Percentiles rank a stretch among this genome's conserved stretches.
These are phyloP conservation scores for Parochlus steinenii DNA, from an alignment of 2,888 invertebrate species.

Conservation along the genomic window DNA sequence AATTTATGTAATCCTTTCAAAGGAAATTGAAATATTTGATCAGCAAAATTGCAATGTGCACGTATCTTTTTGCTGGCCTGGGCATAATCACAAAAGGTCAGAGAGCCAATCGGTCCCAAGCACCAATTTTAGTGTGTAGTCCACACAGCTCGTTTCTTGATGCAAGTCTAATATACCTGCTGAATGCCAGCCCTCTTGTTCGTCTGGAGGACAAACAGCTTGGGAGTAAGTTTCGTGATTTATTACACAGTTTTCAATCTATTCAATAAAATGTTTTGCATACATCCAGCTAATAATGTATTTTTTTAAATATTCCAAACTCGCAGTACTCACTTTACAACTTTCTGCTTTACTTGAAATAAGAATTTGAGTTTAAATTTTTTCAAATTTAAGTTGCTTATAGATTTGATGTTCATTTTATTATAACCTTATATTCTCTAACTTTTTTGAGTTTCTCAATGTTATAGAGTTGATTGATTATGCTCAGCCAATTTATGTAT, in stretches of 20 bases:
- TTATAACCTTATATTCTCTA: too few relatives aligned
- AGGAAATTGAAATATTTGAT: slow-evolving; percentile 42
- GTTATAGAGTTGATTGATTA: slow-evolving; percentile 72
- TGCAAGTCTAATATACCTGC: slow-evolving; percentile 67
- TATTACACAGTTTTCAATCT: background rate
- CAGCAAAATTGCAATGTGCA: slow-evolving; percentile 55
- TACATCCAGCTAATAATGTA: background rate
- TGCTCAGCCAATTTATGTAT: slow-evolving; percentile 89
- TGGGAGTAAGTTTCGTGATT: slow-evolving; percentile 54
- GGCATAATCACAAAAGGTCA: slow-evolving; percentile 58
- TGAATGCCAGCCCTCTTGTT: slow-evolving; percentile 71
- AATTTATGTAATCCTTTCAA: slow-evolving; percentile 9
- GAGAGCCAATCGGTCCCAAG: slow-evolving; percentile 57
- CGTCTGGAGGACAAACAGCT: slow-evolving; percentile 70
- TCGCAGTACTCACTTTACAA: slow-evolving; percentile 3
- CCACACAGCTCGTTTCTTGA: slow-evolving; percentile 85
- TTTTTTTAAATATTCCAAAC: background rate
- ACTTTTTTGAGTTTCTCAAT: too few relatives aligned
- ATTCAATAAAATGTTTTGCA: background rate
- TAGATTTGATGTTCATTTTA: too few relatives aligned
- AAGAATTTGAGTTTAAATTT: background rate
- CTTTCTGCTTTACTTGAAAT: slow-evolving; percentile 8
- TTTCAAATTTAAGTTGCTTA: background rate
- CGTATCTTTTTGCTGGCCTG: slow-evolving; percentile 62
- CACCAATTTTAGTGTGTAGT: slow-evolving; percentile 71